Evolutionary conservation across 2,797 vertebrate species (phyloP).

Genomic region (Gallinago nigripennis): DNA sequence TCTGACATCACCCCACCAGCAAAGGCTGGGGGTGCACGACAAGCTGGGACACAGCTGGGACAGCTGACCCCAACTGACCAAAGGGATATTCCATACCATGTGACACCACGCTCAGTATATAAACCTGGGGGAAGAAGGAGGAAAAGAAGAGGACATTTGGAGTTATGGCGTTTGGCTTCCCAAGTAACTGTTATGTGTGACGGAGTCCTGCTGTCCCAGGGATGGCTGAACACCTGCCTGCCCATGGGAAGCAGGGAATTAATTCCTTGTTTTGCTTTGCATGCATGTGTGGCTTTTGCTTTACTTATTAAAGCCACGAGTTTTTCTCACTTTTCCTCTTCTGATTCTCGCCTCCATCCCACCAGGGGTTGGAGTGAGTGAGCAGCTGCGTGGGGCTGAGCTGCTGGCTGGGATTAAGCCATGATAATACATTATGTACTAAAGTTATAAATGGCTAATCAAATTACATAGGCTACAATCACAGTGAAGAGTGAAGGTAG

Average conservation of each 20-base stretch:
- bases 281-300: neutral
- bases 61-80: neutral
- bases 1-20: neutral
- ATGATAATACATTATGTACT: neutral
- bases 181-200: neutral
- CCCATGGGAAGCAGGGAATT: too few relatives aligned
- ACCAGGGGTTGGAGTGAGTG: neutral
- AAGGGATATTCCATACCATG: neutral
- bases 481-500: neutral
- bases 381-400: neutral
- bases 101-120: neutral
- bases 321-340: neutral
- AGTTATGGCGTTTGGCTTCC: neutral
- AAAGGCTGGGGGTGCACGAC: neutral
- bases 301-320: neutral
- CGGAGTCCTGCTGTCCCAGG: neutral
- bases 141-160: neutral
- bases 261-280: neutral
- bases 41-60: neutral
- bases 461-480: neutral
- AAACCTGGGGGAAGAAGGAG: neutral
- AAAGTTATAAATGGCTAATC: neutral
- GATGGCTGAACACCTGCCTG: neutral
- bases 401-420: neutral
- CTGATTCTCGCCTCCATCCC: neutral